These are phyloP conservation scores for Ophion costatus DNA, from an alignment of 2,888 invertebrate genomes.

Conservation along the genomic window DNA sequence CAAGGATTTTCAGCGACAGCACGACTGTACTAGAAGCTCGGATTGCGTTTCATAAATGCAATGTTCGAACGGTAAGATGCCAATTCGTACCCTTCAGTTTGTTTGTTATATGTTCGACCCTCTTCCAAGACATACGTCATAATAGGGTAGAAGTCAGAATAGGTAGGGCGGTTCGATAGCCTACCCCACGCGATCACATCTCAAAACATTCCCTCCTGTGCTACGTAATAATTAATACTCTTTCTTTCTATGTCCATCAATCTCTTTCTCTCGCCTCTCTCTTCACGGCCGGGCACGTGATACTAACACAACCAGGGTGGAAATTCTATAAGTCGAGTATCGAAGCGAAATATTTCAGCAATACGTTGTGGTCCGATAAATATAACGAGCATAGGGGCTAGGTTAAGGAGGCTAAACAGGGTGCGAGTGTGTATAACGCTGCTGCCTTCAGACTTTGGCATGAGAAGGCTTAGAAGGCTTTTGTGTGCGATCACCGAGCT, in stretches of 20 bases:
- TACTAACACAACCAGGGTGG: constrained; percentile 72
- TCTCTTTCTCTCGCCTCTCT: constrained; percentile 16
- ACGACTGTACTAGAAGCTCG: too few relatives aligned
- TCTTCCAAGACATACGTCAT: constrained; percentile 1
- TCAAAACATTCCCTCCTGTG: constrained; percentile 70
- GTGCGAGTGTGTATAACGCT: neutral
- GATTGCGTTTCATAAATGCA: too few relatives aligned
- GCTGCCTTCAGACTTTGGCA: neutral
- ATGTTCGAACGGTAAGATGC: neutral
- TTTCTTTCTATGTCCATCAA: neutral
- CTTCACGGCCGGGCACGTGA: constrained; percentile 70
- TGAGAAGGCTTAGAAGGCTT: neutral
- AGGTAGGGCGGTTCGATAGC: constrained; percentile 57
- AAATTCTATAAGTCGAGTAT: constrained; percentile 13
- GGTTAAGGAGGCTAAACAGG: neutral
- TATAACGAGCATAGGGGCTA: neutral
- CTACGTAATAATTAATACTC: constrained; percentile 79
- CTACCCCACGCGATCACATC: constrained; percentile 65
- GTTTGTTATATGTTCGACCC: neutral
- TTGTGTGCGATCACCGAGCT: neutral
- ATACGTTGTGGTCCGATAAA: constrained; percentile 23
- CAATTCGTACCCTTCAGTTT: neutral
- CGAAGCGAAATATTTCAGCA: constrained; percentile 69
- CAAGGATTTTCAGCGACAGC: too few relatives aligned
- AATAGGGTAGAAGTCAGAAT: constrained; percentile 4